phyloP scores from a whole-genome alignment of 1,140 invertebrate genomes.

The Drosophila prosaltans region DNA sequence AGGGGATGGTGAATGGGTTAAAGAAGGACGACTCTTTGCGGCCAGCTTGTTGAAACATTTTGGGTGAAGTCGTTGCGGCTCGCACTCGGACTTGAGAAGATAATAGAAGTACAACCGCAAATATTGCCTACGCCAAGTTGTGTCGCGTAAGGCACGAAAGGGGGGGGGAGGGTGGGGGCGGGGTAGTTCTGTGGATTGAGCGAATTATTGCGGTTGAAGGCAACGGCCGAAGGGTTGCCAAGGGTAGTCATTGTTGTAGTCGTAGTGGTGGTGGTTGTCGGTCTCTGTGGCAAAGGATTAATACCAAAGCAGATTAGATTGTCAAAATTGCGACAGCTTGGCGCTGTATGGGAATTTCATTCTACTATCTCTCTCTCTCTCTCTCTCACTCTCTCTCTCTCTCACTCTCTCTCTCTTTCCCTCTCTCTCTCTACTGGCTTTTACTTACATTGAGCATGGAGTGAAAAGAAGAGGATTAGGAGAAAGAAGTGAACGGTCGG shows the following conservation, averaged over 20 bases:
- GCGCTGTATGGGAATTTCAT: constrained; percentile 31
- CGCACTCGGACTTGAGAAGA: constrained; percentile 55
- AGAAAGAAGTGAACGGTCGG: neutral
- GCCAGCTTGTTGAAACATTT: constrained; percentile 54
- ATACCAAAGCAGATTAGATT: constrained; percentile 73
- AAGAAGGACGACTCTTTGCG: constrained; percentile 25
- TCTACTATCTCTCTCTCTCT: constrained; percentile 4
- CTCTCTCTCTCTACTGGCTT: constrained; percentile 19
- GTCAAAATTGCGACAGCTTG: constrained; percentile 71
- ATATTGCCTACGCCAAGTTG: constrained; percentile 52
- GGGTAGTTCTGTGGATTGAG: constrained; percentile 5
- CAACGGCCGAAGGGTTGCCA: neutral
- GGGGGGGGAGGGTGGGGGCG: neutral
- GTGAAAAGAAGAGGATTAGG: constrained; percentile 1
- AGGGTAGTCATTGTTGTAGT: neutral
- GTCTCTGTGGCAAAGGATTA: constrained; percentile 62
- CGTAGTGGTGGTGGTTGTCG: constrained; percentile 5
- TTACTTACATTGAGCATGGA: constrained; percentile 20
- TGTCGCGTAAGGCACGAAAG: neutral
- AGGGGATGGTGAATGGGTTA: constrained; percentile 2
- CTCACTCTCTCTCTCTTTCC: neutral
- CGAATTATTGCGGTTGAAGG: constrained; percentile 43
- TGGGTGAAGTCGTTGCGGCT: constrained; percentile 55
- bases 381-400: constrained; percentile 3
- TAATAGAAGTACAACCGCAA: constrained; percentile 69